Evolutionary conservation across 2,888 invertebrate genomes (phyloP).

Genomic region (Hanleya hanleyi): DNA sequence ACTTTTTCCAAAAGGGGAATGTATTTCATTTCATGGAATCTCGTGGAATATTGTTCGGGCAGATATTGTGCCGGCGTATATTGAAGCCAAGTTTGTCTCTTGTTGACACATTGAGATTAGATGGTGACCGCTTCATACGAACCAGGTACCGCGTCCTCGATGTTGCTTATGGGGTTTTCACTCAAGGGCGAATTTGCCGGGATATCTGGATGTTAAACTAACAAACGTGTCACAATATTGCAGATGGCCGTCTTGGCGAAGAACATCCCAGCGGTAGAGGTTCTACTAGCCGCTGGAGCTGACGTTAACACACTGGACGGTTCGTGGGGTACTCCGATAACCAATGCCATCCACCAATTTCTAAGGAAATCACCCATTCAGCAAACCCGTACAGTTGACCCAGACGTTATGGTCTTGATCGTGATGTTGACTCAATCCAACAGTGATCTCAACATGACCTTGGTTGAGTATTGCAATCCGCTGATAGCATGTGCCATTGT

Average conservation of each 20-base stretch:
- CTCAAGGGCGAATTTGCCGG: no score
- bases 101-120: no score
- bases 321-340: slow-evolving; percentile 54
- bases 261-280: slow-evolving; percentile 46
- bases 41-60: no score
- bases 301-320: slow-evolving; percentile 51
- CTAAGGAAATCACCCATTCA: slow-evolving; percentile 31
- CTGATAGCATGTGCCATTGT: slow-evolving; percentile 48
- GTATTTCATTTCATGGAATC: no score
- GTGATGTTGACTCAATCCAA: slow-evolving; percentile 52
- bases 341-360: slow-evolving; percentile 51
- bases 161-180: no score
- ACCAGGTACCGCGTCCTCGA: no score
- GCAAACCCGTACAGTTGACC: slow-evolving; percentile 24
- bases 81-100: no score
- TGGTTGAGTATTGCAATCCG: slow-evolving; percentile 54
- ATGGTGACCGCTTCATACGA: no score
- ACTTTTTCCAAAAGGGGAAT: no score
- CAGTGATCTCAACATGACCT: slow-evolving; percentile 43
- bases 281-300: slow-evolving; percentile 51
- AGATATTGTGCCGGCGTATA: no score
- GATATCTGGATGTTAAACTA: no score
- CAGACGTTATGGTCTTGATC: slow-evolving; percentile 48
- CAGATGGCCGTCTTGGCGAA: slow-evolving; percentile 52
- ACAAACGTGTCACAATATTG: no score